These are phyloP conservation scores for silkworm (Bombyx mori) DNA, from an alignment of 1,140 invertebrate genomes.

Conservation along the genomic window ASM3026992v2 NC_085115.1:16453501-16454000, in stretches of 20 bases:
- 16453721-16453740: no score
- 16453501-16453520: no score
- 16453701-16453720: conserved; percentile 1
- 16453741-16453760: no score
- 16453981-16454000: conserved; percentile 9
- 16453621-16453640: conserved; percentile 47
- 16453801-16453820: no score
- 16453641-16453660: conserved; percentile 49
- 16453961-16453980: conserved; percentile 19
- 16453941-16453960: conserved; percentile 39
- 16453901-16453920: no score
- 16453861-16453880: no score
- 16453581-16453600: conserved; percentile 23
- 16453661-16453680: neutral
- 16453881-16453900: no score
- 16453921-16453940: neutral
- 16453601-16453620: conserved; percentile 22
- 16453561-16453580: conserved; percentile 1
- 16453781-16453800: no score
- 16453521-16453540: no score
- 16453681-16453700: conserved; percentile 5
- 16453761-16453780: no score
- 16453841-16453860: no score
- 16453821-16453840: no score
- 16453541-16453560: neutral